phyloP scores from a whole-genome alignment of 2,797 vertebrate species.

The Zenarchopterus dispar region DNA sequence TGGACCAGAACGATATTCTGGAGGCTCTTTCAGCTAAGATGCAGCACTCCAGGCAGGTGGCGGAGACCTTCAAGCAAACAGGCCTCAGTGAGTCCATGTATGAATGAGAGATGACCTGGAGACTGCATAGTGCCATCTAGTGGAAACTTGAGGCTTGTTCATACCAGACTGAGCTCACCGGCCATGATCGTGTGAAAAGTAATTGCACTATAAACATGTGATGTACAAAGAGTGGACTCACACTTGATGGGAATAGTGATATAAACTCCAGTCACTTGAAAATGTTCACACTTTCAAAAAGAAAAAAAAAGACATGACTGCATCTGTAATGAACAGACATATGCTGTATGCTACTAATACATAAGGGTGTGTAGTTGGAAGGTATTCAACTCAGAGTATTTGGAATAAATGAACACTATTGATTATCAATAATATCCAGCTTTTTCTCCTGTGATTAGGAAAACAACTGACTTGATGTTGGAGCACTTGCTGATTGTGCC shows the following conservation, averaged over 20 bases:
- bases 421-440: constrained; percentile 4
- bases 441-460: constrained; percentile 1
- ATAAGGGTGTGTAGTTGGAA: not conserved
- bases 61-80: constrained; percentile 82
- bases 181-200: constrained; percentile 17
- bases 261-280: constrained; percentile 4
- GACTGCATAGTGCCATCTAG: constrained; percentile 37
- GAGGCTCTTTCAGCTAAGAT: constrained; percentile 84
- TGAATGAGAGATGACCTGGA: constrained; percentile 62
- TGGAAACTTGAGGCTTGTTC: constrained; percentile 30
- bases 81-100: constrained; percentile 79
- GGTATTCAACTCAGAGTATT: not conserved
- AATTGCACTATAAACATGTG: constrained; percentile 18
- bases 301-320: not conserved
- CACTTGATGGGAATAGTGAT: not conserved
- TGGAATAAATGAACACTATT: constrained; percentile 5
- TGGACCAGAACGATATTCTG: constrained; percentile 83
- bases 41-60: constrained; percentile 81
- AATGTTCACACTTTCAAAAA: constrained; percentile 7
- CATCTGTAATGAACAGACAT: constrained; percentile 3
- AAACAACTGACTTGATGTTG: constrained; percentile 8
- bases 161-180: constrained; percentile 19
- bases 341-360: not conserved
- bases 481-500: not conserved
- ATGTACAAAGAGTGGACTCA: constrained; percentile 1